Conservation (phyloP, 2,797 vertebrate genomes). For the Sebastes vulpes region DNA sequence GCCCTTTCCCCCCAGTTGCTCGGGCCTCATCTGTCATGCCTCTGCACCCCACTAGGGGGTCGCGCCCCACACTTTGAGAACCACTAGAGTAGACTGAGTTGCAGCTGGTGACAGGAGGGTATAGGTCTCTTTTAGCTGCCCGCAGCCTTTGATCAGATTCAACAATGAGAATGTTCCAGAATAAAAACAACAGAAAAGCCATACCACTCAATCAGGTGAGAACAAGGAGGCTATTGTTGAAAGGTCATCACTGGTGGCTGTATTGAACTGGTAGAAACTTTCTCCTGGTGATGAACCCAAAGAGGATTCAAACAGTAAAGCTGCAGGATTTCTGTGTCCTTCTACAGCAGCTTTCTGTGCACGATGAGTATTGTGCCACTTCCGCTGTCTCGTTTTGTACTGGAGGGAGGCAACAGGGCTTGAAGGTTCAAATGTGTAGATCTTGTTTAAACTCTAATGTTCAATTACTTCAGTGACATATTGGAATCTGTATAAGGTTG, state of each 20-base stretch:
- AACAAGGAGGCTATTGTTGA: conserved; percentile 25
- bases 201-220: background rate
- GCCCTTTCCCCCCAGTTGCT: too few relatives aligned
- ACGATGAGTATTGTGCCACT: conserved; percentile 14
- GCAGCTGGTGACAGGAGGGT: background rate
- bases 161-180: conserved; percentile 48
- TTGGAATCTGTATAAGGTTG: background rate
- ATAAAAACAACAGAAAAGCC: background rate
- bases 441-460: background rate
- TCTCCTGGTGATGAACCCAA: background rate
- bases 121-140: background rate
- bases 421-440: background rate
- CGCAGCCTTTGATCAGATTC: conserved; percentile 21
- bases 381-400: conserved; percentile 15
- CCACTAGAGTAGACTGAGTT: background rate
- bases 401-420: background rate
- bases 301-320: background rate
- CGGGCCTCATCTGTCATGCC: background rate
- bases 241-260: background rate
- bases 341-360: background rate
- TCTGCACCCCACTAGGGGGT: background rate
- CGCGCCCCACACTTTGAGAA: background rate
- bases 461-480: background rate
- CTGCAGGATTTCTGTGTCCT: background rate
- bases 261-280: background rate